Conservation (phyloP, 2,888 invertebrate species). For the Capitulum mitella region DNA sequence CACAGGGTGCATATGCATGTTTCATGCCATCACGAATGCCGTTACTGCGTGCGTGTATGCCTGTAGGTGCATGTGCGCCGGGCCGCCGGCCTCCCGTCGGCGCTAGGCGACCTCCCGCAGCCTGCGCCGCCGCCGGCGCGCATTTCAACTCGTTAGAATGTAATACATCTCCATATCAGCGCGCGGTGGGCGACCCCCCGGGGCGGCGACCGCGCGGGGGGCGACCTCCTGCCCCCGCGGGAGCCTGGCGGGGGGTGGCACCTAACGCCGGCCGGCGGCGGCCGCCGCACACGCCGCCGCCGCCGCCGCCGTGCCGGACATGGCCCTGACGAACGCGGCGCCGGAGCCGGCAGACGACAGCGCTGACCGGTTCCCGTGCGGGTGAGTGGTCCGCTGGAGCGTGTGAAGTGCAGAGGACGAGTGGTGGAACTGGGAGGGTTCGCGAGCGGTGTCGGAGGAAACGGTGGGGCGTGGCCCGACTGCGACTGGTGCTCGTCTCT, state of each 20-base stretch:
- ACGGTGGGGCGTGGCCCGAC: too few relatives aligned
- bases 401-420: too few relatives aligned
- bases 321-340: neutral
- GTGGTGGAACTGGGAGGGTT: too few relatives aligned
- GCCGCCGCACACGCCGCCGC: neutral
- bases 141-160: constrained; percentile 19
- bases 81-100: too few relatives aligned
- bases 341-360: neutral
- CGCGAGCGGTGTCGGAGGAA: too few relatives aligned
- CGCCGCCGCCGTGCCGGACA: neutral
- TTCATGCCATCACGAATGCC: too few relatives aligned
- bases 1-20: too few relatives aligned
- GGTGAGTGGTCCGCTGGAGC: neutral
- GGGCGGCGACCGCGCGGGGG: neutral
- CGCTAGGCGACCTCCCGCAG: too few relatives aligned
- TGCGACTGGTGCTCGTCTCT: too few relatives aligned
- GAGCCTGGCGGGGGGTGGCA: constrained; percentile 15
- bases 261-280: neutral
- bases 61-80: too few relatives aligned
- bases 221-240: neutral
- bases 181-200: neutral
- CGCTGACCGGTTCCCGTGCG: neutral
- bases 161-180: constrained; percentile 21
- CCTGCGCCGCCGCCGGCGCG: neutral
- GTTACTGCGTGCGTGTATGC: too few relatives aligned